A percentile compares a stretch with the other conserved stretches of the same genome.
These are phyloP conservation scores for Cordylochernes scorpioides DNA, from an alignment of 2,888 invertebrate genomes.

Conservation along the genomic window DNA sequence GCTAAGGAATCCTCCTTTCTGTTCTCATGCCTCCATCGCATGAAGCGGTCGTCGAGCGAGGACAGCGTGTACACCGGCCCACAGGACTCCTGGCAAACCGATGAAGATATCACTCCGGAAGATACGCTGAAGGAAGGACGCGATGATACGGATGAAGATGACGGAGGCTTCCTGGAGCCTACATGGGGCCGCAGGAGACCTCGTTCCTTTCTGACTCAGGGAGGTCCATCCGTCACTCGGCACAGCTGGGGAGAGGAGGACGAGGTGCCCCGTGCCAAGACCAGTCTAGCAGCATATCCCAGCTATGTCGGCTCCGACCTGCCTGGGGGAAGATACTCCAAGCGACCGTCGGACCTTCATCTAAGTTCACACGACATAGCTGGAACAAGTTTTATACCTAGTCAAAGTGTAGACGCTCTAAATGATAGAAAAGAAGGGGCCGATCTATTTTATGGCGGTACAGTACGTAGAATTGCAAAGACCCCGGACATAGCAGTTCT, in stretches of 20 bases:
- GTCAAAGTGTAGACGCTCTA: conserved; percentile 12
- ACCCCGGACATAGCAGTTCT: conserved; percentile 10
- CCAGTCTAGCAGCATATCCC: conserved; percentile 9
- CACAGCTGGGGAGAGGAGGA: conserved; percentile 4
- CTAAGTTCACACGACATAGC: conserved; percentile 1
- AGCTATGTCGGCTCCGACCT: conserved; percentile 8
- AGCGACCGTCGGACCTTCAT: conserved; percentile 9
- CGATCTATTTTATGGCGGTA: background rate
- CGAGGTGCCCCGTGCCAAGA: conserved; percentile 1
- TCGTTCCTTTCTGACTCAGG: conserved; percentile 41
- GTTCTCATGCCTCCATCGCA: conserved; percentile 11
- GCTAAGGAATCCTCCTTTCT: conserved; percentile 11
- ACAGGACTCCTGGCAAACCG: background rate
- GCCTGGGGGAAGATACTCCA: conserved; percentile 4
- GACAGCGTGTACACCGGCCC: conserved; percentile 6
- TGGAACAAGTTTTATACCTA: conserved; percentile 7
- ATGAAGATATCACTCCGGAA: background rate
- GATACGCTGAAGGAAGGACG: background rate
- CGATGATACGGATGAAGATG: conserved; percentile 5
- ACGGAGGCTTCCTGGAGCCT: conserved; percentile 41
- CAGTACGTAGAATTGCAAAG: conserved; percentile 6
- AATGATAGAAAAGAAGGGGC: conserved; percentile 6
- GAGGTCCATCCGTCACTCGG: conserved; percentile 29
- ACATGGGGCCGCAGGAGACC: conserved; percentile 48
- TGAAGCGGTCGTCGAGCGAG: conserved; percentile 8